A percentile compares a stretch with the other conserved stretches of the same genome.
Conservation (phyloP, 1,140 invertebrate species). For the Cydia strobilella region DNA sequence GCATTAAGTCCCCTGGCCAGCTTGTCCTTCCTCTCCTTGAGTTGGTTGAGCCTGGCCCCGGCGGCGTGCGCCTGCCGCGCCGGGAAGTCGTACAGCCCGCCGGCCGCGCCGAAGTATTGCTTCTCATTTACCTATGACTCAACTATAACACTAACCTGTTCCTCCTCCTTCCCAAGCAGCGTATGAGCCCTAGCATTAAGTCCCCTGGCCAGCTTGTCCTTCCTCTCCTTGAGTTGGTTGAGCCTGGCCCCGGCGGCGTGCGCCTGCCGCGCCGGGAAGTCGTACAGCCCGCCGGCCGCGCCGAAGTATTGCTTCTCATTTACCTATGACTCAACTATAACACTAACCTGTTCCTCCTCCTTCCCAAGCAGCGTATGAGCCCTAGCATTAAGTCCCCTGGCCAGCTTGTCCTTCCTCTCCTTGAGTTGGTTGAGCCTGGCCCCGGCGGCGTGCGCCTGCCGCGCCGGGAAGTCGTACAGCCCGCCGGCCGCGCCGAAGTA, state of each 20-base stretch:
- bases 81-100: constrained; percentile 79
- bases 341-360: constrained; percentile 89
- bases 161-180: constrained; percentile 92
- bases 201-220: constrained; percentile 85
- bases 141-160: constrained; percentile 81
- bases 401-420: constrained; percentile 86
- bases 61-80: constrained; percentile 82
- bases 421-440: constrained; percentile 82
- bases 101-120: constrained; percentile 41
- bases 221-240: constrained; percentile 82
- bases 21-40: constrained; percentile 86
- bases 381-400: constrained; percentile 87
- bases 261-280: constrained; percentile 81
- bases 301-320: too few relatives aligned
- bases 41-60: constrained; percentile 81
- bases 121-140: too few relatives aligned
- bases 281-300: constrained; percentile 73
- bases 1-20: constrained; percentile 88
- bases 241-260: constrained; percentile 82
- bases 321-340: background rate
- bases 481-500: constrained; percentile 62
- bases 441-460: constrained; percentile 83
- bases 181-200: constrained; percentile 94
- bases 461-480: constrained; percentile 77
- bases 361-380: constrained; percentile 92